Conservation (phyloP, 2,113 vertebrate genomes). For the Malurus alboscapulatus region DNA sequence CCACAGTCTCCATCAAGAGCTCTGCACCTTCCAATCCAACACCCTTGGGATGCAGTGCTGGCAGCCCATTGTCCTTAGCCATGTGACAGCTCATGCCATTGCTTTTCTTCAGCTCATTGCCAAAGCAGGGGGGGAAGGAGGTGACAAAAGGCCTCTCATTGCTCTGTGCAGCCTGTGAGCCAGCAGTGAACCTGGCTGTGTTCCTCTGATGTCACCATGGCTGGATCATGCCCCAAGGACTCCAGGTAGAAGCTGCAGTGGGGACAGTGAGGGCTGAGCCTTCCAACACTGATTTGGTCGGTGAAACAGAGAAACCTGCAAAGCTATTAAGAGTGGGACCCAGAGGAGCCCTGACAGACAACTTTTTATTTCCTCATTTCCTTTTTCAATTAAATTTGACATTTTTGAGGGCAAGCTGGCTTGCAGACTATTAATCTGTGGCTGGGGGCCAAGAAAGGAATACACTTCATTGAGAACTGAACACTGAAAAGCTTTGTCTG, state of each 20-base stretch:
- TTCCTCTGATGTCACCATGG: neutral
- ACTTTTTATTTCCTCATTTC: slow-evolving; percentile 56
- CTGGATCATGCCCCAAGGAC: neutral
- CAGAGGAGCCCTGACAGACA: slow-evolving; percentile 34
- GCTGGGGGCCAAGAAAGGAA: slow-evolving; percentile 37
- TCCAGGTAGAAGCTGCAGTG: neutral
- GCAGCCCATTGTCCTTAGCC: neutral
- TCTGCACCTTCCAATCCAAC: neutral
- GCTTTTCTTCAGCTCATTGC: neutral
- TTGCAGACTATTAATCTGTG: slow-evolving; percentile 47
- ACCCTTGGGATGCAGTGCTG: neutral
- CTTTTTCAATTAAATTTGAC: slow-evolving; percentile 63
- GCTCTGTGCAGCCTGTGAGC: neutral
- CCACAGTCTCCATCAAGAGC: neutral
- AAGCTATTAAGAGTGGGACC: neutral
- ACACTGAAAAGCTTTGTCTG: slow-evolving; percentile 37
- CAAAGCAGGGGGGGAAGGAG: neutral
- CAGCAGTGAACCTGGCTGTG: neutral
- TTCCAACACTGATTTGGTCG: neutral
- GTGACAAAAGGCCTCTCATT: neutral
- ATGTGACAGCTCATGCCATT: neutral
- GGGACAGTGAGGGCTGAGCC: neutral
- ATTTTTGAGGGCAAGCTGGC: slow-evolving; percentile 47
- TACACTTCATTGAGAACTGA: slow-evolving; percentile 15
- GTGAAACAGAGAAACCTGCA: slow-evolving; percentile 31